These are phyloP conservation scores for Ditylenchus weischeri DNA, from an alignment of 2,888 invertebrate genomes.

Conservation along the genomic window DNA sequence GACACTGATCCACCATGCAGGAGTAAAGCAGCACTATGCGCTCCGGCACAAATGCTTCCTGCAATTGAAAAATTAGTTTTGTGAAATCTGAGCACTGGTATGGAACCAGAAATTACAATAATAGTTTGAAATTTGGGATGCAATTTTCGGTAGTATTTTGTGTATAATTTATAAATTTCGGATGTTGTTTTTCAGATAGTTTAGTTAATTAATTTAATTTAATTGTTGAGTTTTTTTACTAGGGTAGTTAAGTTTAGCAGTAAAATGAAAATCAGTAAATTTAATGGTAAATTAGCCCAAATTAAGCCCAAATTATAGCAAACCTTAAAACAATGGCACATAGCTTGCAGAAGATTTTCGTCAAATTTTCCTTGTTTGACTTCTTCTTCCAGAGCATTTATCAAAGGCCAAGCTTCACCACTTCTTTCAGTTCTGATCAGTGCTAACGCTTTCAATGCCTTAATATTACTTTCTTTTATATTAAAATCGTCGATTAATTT, in stretches of 20 bases:
- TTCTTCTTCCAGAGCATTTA: conserved; percentile 73
- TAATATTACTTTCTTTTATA: not conserved
- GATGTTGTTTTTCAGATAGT: too few species aligned
- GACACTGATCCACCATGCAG: conserved; percentile 78
- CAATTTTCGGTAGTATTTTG: too few species aligned
- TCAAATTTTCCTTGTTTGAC: conserved; percentile 74
- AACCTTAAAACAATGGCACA: conserved; percentile 86
- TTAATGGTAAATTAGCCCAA: too few species aligned
- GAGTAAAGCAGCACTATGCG: conserved; percentile 85
- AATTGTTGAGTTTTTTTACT: not conserved
- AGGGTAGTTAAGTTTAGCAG: not conserved
- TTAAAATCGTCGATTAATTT: too few species aligned
- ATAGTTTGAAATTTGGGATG: too few species aligned
- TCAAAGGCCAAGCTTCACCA: conserved; percentile 73
- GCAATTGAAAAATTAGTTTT: conserved; percentile 29
- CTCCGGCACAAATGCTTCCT: conserved; percentile 65
- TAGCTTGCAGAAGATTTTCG: conserved; percentile 87
- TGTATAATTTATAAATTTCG: conserved; percentile 1
- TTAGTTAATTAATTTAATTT: too few species aligned
- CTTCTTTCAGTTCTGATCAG: conserved; percentile 77
- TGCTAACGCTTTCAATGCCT: conserved; percentile 83
- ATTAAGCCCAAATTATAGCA: too few species aligned
- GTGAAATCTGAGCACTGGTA: too few species aligned
- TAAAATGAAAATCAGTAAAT: too few species aligned
- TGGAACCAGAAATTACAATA: too few species aligned